Conservation (phyloP, 2,888 invertebrate species). For the Drosophila colorata region DNA sequence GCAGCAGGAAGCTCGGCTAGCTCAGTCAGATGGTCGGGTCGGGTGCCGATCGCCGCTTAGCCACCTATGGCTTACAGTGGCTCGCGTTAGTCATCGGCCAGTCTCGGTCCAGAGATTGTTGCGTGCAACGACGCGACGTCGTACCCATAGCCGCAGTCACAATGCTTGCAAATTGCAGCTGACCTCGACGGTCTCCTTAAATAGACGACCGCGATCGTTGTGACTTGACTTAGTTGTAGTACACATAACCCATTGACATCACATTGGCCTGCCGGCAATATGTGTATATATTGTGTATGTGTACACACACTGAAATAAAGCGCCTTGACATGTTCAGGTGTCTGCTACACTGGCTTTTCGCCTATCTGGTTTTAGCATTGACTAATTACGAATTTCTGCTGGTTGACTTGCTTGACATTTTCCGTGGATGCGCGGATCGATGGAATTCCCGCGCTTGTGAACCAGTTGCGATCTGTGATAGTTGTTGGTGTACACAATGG, state of each 20-base stretch:
- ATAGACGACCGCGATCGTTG: slow-evolving; percentile 63
- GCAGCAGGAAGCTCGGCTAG: slow-evolving; percentile 72
- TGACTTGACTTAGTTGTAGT: slow-evolving; percentile 65
- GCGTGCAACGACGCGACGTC: slow-evolving; percentile 31
- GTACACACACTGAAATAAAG: slow-evolving; percentile 18
- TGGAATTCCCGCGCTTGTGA: slow-evolving; percentile 31
- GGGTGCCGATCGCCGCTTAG: slow-evolving; percentile 12
- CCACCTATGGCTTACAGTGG: slow-evolving; percentile 31
- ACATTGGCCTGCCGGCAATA: no score
- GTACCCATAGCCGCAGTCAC: slow-evolving; percentile 37
- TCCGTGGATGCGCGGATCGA: slow-evolving; percentile 23
- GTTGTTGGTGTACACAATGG: no score
- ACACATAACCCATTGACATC: slow-evolving; percentile 44
- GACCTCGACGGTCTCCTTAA: slow-evolving; percentile 77
- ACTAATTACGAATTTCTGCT: slow-evolving; percentile 69
- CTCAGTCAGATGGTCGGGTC: slow-evolving; percentile 6
- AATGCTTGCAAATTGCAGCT: slow-evolving; percentile 37
- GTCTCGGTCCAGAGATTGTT: slow-evolving; percentile 16
- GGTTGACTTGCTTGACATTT: slow-evolving; percentile 65
- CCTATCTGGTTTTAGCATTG: slow-evolving; percentile 31
- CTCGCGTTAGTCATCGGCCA: slow-evolving; percentile 43
- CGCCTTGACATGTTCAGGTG: slow-evolving; percentile 81
- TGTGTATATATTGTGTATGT: no score
- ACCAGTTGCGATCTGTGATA: slow-evolving; percentile 13
- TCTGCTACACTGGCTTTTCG: slow-evolving; percentile 32